Conservation (phyloP, 2,888 invertebrate genomes). For the Helleia helle region DNA sequence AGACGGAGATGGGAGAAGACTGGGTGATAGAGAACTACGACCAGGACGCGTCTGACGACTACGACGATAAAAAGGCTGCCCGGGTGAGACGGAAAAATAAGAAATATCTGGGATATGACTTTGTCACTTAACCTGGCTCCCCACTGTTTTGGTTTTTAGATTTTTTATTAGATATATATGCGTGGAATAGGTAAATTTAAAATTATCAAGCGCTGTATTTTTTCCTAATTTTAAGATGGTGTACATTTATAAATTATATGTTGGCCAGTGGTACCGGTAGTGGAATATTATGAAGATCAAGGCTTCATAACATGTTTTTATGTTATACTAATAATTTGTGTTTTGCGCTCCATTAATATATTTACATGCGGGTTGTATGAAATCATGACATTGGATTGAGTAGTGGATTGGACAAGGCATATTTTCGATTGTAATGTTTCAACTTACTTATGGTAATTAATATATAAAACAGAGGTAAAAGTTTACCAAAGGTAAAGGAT, state of each 20-base stretch:
- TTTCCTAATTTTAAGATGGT: slow-evolving; percentile 3
- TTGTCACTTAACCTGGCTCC: slow-evolving; percentile 40
- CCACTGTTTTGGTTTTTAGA: neutral
- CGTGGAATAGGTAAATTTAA: slow-evolving; percentile 9
- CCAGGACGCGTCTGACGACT: slow-evolving; percentile 47
- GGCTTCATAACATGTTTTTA: neutral
- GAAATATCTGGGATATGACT: slow-evolving; percentile 60
- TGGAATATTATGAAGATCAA: neutral
- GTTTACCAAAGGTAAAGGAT: neutral
- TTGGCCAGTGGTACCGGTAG: neutral
- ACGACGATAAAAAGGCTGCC: slow-evolving; percentile 49
- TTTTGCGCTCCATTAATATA: neutral
- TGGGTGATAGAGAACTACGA: slow-evolving; percentile 56
- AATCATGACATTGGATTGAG: neutral
- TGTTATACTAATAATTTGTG: neutral
- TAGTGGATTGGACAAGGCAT: neutral
- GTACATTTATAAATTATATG: neutral
- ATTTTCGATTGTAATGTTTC: neutral
- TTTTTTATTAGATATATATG: slow-evolving; percentile 13
- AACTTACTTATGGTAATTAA: neutral
- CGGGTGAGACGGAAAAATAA: slow-evolving; percentile 65
- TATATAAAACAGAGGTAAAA: neutral
- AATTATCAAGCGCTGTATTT: slow-evolving; percentile 2
- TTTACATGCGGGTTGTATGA: neutral
- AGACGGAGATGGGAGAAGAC: slow-evolving; percentile 37